A percentile compares a stretch with the other conserved stretches of the same genome.
Evolutionary conservation across 2,113 vertebrate genomes (phyloP).

Genomic region (Numenius arquata): DNA sequence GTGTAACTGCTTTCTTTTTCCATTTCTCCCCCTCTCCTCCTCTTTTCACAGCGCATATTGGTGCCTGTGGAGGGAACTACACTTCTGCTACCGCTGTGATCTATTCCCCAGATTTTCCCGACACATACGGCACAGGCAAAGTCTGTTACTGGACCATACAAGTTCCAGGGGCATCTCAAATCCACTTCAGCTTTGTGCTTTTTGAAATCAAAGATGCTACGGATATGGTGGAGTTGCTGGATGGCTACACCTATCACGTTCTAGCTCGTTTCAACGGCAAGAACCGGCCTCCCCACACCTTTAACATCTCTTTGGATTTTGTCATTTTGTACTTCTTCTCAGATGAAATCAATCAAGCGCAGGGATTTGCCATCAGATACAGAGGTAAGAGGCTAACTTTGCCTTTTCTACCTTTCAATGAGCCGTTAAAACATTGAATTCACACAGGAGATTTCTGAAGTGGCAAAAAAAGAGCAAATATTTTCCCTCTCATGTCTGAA

Average conservation of each 20-base stretch:
- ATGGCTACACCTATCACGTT: conserved; percentile 88
- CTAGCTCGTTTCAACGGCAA: conserved; percentile 89
- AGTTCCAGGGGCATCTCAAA: conserved; percentile 81
- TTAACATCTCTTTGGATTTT: conserved; percentile 90
- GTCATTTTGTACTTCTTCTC: conserved; percentile 96
- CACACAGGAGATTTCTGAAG: neutral
- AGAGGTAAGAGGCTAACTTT: conserved; percentile 74
- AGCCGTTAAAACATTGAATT: neutral
- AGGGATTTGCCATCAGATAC: conserved; percentile 91
- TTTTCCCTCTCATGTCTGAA: neutral
- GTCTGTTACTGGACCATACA: conserved; percentile 97
- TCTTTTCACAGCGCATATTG: conserved; percentile 81
- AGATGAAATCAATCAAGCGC: conserved; percentile 90
- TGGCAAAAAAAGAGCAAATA: neutral
- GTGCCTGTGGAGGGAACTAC: conserved; percentile 94
- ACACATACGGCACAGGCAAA: conserved; percentile 83
- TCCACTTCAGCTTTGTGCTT: conserved; percentile 91
- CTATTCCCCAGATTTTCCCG: conserved; percentile 95
- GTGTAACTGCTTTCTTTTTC: neutral
- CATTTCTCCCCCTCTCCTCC: neutral
- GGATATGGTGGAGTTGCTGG: conserved; percentile 95
- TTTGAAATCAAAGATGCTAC: conserved; percentile 93
- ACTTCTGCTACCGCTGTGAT: conserved; percentile 83
- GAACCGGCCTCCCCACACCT: conserved; percentile 79
- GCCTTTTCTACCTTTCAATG: neutral